Evolutionary conservation across 2,888 invertebrate species (phyloP), one percentile per base, ranked within the genome.

Genomic region (Dione juno): DNA sequence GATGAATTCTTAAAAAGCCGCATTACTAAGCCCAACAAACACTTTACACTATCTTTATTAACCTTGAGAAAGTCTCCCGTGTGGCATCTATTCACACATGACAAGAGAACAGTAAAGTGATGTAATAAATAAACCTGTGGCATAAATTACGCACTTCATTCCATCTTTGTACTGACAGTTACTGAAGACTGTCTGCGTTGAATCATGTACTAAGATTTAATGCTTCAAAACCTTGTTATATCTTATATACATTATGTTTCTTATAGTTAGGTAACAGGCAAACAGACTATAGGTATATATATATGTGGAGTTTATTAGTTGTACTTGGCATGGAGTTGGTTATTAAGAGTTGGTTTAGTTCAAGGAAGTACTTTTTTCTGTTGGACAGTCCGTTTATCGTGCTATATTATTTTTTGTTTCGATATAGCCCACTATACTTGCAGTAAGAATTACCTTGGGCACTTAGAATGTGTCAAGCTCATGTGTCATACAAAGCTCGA

Each of bases 1-100:
- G 48, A 37, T 64, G 37, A 64, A 64, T 40, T 50, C 48, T 61
- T 45, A 61, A 61, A 66, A 19, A 57, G 28, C 53, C 43, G 28
- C 40, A n/a, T 77, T 76, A 76, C 76, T 80, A 79, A 81, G 80
- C 80, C 78, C 77, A 21, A 77, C 79, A 81, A 82, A 80, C 81
- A 81, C 76, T 69, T 50, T 86, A 85, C 84, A 84, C 85, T 86
- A 81, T 73, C 78, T 78, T 77, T 75, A 77, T 74, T 74, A 70
- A 69, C 75, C 79, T 82, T 83, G 81, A 81, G 84, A 85, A 84
- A 81, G 80, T 80, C 76, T 75, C 75, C 76, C 74, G 76, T 74
- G 74, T 72, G 67, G 77, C 75, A 76, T 53, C 80, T 80, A 81
- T 83, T 82, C 81, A 81, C 80, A 81, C 79, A 79, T 77, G 84